Percentiles rank a stretch among this genome's conserved stretches.
Conservation (phyloP, 92 coral and sea anemone species). For the Nematostella vectensis region DNA sequence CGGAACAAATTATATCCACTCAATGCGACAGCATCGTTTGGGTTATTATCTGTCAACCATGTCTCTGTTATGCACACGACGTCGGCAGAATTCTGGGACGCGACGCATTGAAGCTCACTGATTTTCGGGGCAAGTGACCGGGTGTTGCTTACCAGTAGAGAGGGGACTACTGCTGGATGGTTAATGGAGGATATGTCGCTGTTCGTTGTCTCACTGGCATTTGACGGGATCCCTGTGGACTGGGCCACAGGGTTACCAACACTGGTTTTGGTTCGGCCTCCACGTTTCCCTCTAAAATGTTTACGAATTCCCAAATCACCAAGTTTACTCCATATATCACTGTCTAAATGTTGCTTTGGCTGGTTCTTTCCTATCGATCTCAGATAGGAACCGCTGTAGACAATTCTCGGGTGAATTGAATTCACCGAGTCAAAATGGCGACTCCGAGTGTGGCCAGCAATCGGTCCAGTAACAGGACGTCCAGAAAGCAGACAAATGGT, state of each 20-base stretch:
- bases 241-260: constrained; percentile 9
- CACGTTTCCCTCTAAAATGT: constrained; percentile 2
- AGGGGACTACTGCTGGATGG: constrained; percentile 6
- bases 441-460: constrained; percentile 5
- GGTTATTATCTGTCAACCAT: constrained; percentile 10
- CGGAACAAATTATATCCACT: constrained; percentile 17
- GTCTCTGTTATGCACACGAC: constrained; percentile 21
- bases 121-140: constrained; percentile 23
- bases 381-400: constrained; percentile 4
- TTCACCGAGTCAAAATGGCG: constrained; percentile 11
- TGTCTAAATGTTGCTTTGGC: constrained; percentile 11
- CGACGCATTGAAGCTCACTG: constrained; percentile 15
- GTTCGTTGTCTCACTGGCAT: constrained; percentile 8
- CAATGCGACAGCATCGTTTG: constrained; percentile 12
- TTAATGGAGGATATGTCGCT: neutral
- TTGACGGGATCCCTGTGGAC: constrained; percentile 3
- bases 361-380: neutral
- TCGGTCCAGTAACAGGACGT: constrained; percentile 1
- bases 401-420: constrained; percentile 6
- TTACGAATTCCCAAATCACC: constrained; percentile 12
- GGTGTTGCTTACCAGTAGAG: constrained; percentile 9
- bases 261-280: constrained; percentile 4
- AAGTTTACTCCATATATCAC: constrained; percentile 3
- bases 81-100: constrained; percentile 11
- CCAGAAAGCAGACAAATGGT: constrained; percentile 1